Evolutionary conservation across 2,797 vertebrate genomes (phyloP).

Genomic region (Pelochelys cantorii): DNA sequence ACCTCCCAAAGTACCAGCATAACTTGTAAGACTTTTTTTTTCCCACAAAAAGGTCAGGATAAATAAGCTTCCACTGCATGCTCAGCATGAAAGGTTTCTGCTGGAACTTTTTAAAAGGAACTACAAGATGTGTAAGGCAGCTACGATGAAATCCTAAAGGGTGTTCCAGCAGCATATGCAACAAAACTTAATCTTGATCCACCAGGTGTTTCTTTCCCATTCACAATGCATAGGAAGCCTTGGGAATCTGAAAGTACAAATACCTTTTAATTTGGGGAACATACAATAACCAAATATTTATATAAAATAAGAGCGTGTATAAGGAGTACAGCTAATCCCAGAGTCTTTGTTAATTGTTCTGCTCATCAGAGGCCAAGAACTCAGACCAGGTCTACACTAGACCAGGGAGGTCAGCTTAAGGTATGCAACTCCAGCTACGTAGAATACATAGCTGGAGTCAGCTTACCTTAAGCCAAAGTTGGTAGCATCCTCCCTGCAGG

Average conservation of each 20-base stretch:
- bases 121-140: neutral
- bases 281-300: neutral
- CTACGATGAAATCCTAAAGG: neutral
- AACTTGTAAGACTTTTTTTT: neutral
- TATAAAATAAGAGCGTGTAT: neutral
- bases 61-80: neutral
- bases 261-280: neutral
- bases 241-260: neutral
- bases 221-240: neutral
- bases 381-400: neutral
- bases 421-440: too few relatives aligned
- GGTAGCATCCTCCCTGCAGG: too few relatives aligned
- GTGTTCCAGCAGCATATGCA: neutral
- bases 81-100: neutral
- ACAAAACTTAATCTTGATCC: neutral
- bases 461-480: too few relatives aligned
- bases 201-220: neutral
- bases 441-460: too few relatives aligned
- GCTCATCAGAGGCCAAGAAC: neutral
- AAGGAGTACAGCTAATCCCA: neutral
- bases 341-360: neutral
- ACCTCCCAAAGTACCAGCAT: neutral
- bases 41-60: neutral
- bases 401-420: too few relatives aligned
- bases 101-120: slow-evolving; percentile 5